These are phyloP conservation scores for Asbolus verrucosus DNA, from an alignment of 1,140 invertebrate genomes.

Conservation along the genomic window DNA sequence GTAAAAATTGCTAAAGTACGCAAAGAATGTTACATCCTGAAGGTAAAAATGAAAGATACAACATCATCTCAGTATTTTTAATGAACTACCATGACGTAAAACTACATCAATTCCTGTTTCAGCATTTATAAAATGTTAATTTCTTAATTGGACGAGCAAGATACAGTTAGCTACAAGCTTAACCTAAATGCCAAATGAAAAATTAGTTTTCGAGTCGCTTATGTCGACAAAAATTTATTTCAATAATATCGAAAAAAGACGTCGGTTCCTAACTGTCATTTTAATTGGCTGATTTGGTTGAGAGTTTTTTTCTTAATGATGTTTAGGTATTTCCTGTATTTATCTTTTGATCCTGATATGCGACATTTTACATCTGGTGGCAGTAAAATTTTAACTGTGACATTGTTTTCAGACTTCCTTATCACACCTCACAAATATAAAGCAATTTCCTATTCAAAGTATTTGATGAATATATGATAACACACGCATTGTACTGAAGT, in stretches of 20 bases:
- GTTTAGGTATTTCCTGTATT: conserved; percentile 21
- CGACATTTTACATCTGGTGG: not conserved
- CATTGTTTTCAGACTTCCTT: not conserved
- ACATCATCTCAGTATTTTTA: too few relatives aligned
- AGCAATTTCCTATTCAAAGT: not conserved
- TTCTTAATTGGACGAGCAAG: conserved; percentile 20
- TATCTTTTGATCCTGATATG: conserved; percentile 16
- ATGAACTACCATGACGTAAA: conserved; percentile 21
- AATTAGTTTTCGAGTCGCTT: too few relatives aligned
- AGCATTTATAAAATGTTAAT: conserved; percentile 22
- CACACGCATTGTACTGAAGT: too few relatives aligned
- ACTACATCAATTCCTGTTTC: conserved; percentile 6
- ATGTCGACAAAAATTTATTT: too few relatives aligned
- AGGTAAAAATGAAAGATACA: too few relatives aligned
- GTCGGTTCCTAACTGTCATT: not conserved
- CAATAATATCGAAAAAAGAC: too few relatives aligned
- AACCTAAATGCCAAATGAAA: too few relatives aligned
- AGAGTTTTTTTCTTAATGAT: conserved; percentile 19
- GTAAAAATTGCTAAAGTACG: too few relatives aligned
- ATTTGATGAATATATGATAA: too few relatives aligned
- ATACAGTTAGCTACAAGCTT: not conserved
- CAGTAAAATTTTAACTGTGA: conserved; percentile 13
- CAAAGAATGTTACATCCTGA: too few relatives aligned
- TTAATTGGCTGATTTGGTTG: conserved; percentile 20
- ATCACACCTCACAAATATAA: not conserved